Evolutionary conservation across 1,140 invertebrate genomes (phyloP).

Genomic region (Micrasema longulum): DNA sequence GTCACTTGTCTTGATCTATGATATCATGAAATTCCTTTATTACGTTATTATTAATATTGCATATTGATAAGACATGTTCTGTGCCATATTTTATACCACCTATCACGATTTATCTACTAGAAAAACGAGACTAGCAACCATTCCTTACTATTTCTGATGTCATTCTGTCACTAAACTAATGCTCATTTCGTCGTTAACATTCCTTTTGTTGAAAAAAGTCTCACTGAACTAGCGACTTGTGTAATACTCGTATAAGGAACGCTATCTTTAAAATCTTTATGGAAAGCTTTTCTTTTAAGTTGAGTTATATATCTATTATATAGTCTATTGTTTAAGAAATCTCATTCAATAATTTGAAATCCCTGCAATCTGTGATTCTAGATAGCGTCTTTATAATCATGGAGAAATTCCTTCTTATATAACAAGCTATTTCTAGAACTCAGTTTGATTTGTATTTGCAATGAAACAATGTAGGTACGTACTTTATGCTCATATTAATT

Average conservation of each 20-base stretch:
- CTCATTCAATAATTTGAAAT: background rate
- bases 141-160: background rate
- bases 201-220: background rate
- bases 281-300: background rate
- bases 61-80: too few species aligned
- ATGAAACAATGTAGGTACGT: background rate
- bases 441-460: background rate
- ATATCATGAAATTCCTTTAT: too few species aligned
- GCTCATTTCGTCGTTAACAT: background rate
- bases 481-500: background rate
- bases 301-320: background rate
- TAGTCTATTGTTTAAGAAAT: background rate
- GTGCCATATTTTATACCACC: too few species aligned
- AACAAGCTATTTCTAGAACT: background rate
- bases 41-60: too few species aligned
- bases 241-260: conserved; percentile 8
- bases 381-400: background rate
- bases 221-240: background rate
- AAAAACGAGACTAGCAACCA: background rate
- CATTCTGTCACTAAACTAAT: background rate
- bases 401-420: background rate
- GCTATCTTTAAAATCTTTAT: conserved; percentile 3
- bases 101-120: too few species aligned
- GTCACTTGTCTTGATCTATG: too few species aligned
- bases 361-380: background rate